Conservation (phyloP, 2,888 invertebrate species). For the Lepidochrysops patricia region DNA sequence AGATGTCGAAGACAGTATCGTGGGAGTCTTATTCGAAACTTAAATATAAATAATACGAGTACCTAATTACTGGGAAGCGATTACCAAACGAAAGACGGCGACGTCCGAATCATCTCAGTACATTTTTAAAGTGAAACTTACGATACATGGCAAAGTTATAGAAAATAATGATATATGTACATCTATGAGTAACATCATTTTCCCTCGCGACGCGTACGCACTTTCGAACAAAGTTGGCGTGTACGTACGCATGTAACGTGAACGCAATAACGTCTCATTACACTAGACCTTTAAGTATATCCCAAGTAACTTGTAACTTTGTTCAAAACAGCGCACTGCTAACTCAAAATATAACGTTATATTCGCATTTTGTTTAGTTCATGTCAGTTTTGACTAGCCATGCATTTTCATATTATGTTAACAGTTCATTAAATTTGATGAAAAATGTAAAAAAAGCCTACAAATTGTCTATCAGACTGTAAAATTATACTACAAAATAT, state of each 20-base stretch:
- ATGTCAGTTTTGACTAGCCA: background rate
- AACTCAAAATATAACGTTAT: background rate
- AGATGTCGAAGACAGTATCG: background rate
- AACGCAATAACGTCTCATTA: no score
- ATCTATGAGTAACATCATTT: background rate
- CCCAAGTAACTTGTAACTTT: no score
- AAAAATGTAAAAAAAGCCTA: background rate
- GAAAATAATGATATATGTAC: constrained; percentile 5
- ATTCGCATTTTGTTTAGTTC: background rate
- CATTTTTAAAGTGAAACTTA: constrained; percentile 8
- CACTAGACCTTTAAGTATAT: no score
- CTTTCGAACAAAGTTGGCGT: background rate
- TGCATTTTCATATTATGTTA: background rate
- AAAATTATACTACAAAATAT: background rate
- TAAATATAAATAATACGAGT: constrained; percentile 8
- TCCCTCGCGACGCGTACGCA: background rate
- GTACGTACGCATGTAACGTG: no score
- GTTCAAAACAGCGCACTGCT: no score
- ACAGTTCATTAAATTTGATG: background rate
- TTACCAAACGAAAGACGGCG: constrained; percentile 21
- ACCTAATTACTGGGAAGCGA: constrained; percentile 7
- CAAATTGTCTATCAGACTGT: background rate
- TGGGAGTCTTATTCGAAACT: constrained; percentile 5
- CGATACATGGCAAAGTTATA: constrained; percentile 8
- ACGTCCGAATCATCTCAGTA: constrained; percentile 22